phyloP scores from a whole-genome alignment of 92 coral and sea anemone species.

The Anthopleura xanthogrammica region DNA sequence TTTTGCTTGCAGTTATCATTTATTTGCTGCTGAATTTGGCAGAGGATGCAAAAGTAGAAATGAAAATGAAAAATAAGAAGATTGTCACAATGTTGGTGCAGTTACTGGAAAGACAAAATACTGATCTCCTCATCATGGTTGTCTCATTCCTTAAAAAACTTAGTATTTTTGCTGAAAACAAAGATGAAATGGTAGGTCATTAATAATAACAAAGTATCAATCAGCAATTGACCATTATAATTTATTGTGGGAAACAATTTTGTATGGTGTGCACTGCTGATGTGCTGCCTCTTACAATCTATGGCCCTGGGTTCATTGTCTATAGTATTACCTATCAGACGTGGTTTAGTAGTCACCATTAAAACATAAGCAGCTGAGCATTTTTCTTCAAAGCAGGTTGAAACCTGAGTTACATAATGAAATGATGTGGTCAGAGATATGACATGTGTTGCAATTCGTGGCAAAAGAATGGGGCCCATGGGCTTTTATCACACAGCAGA shows the following conservation, averaged over 20 bases:
- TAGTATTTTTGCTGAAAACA: conserved; percentile 90
- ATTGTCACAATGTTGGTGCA: conserved; percentile 77
- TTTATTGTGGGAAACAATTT: not conserved
- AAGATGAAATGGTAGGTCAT: conserved; percentile 89
- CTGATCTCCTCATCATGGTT: conserved; percentile 83
- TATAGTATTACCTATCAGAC: no score
- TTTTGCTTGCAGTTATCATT: conserved; percentile 59
- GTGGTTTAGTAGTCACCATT: no score
- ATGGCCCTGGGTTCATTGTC: no score
- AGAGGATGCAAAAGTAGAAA: conserved; percentile 96
- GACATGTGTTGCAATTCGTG: no score
- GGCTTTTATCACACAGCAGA: no score
- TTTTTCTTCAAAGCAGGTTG: no score
- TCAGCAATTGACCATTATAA: not conserved
- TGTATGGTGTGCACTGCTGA: not conserved
- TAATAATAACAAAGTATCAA: not conserved
- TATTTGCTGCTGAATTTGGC: conserved; percentile 88
- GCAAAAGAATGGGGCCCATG: no score
- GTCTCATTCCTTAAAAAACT: conserved; percentile 94
- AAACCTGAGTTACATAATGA: no score
- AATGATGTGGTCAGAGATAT: no score
- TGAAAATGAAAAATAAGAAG: conserved; percentile 92
- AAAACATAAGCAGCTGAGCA: no score
- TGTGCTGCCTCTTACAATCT: no score
- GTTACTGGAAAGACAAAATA: conserved; percentile 77